A percentile compares a stretch with the other conserved stretches of the same genome.
Conservation (phyloP, 2,888 invertebrate species). For the Villa cingulata region DNA sequence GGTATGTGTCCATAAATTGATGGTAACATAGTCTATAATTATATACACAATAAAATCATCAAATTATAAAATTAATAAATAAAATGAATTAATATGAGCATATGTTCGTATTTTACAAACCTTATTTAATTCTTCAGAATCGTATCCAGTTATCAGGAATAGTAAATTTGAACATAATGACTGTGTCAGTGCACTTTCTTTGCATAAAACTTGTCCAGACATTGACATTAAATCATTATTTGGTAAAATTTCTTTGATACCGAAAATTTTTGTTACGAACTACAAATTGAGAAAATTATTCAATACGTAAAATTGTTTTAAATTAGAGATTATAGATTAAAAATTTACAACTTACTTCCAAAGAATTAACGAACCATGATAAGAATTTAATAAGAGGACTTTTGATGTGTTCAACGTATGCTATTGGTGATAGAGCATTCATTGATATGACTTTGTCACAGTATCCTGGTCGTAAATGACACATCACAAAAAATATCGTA, state of each 20-base stretch:
- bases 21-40: slow-evolving; percentile 34
- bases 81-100: slow-evolving; percentile 31
- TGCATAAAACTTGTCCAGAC: slow-evolving; percentile 30
- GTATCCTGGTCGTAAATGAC: slow-evolving; percentile 40
- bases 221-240: slow-evolving; percentile 35
- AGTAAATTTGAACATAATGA: slow-evolving; percentile 45
- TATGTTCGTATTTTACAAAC: slow-evolving; percentile 26
- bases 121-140: slow-evolving; percentile 29
- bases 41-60: background rate
- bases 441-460: slow-evolving; percentile 40
- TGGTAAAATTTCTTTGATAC: slow-evolving; percentile 44
- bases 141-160: slow-evolving; percentile 38
- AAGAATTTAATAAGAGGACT: slow-evolving; percentile 34
- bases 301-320: too few species aligned
- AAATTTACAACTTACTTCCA: too few species aligned
- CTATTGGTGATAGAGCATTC: slow-evolving; percentile 44
- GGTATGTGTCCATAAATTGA: slow-evolving; percentile 36
- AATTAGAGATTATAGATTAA: too few species aligned
- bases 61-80: background rate
- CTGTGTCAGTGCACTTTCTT: slow-evolving; percentile 37
- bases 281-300: too few species aligned
- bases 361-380: too few species aligned
- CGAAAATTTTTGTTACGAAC: slow-evolving; percentile 9
- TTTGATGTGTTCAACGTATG: slow-evolving; percentile 37
- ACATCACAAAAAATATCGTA: slow-evolving; percentile 42